phyloP scores from a whole-genome alignment of 2,888 invertebrate species.

The Leptopilina syphax region DNA sequence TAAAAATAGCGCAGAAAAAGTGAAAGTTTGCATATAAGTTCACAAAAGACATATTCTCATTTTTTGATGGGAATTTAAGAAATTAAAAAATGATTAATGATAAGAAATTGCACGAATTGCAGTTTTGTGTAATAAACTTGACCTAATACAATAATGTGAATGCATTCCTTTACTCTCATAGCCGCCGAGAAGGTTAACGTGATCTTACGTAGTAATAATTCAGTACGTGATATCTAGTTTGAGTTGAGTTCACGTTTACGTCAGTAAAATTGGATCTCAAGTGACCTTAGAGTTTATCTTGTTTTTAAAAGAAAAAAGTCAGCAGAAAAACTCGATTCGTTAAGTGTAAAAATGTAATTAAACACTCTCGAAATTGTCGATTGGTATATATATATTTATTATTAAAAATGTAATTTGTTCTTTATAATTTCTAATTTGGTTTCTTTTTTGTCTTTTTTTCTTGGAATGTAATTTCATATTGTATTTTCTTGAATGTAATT shows the following conservation, averaged over 20 bases:
- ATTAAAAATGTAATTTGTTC: not conserved
- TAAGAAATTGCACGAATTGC: not conserved
- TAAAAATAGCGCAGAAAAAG: too few species aligned
- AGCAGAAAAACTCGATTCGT: not conserved
- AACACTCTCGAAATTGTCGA: not conserved
- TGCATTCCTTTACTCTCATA: conserved; percentile 1
- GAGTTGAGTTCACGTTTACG: conserved; percentile 31
- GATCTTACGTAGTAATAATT: conserved; percentile 35
- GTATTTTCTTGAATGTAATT: too few species aligned
- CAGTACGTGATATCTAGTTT: conserved; percentile 18
- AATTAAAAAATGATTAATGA: not conserved
- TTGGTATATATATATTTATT: not conserved
- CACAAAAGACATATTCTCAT: too few species aligned
- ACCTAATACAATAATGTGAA: conserved; percentile 26
- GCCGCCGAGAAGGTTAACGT: conserved; percentile 20
- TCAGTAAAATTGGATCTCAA: conserved; percentile 19
- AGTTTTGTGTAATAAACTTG: conserved; percentile 9
- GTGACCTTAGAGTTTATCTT: conserved; percentile 1
- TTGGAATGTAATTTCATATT: too few species aligned
- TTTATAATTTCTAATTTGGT: not conserved
- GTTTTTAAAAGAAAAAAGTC: not conserved
- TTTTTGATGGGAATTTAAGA: not conserved
- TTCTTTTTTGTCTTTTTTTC: not conserved
- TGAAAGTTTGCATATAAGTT: too few species aligned
- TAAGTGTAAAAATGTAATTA: not conserved